Percentiles rank a stretch among this genome's conserved stretches.
Evolutionary conservation across 2,888 invertebrate genomes (phyloP).

Genomic region (Chrysolina americana): DNA sequence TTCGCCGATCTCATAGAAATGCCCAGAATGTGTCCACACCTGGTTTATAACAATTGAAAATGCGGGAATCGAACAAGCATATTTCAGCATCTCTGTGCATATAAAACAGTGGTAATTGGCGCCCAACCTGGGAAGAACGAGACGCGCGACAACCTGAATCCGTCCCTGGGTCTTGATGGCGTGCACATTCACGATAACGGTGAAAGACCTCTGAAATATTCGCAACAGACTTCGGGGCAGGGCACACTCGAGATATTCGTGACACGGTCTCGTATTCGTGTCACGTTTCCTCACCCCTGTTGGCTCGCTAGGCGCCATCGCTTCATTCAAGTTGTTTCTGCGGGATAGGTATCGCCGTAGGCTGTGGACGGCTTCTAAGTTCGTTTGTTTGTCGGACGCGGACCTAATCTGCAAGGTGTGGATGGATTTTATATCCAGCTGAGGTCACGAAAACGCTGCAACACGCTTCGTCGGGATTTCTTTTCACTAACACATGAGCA

Average conservation of each 20-base stretch:
- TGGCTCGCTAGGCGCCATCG: neutral
- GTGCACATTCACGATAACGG: constrained; percentile 9
- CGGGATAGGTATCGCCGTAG: neutral
- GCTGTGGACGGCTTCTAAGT: neutral
- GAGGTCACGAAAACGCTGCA: too few relatives aligned
- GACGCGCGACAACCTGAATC: constrained; percentile 26
- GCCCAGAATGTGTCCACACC: too few relatives aligned
- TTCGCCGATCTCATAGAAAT: too few relatives aligned
- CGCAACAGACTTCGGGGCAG: constrained; percentile 2
- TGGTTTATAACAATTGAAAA: too few relatives aligned
- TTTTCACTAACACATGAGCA: too few relatives aligned
- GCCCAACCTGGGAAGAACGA: too few relatives aligned
- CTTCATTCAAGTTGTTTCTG: constrained; percentile 2
- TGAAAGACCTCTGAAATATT: constrained; percentile 12
- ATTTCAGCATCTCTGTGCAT: too few relatives aligned
- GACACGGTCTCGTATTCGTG: neutral
- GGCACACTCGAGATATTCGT: constrained; percentile 2
- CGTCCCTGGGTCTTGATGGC: neutral
- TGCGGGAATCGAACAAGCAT: too few relatives aligned
- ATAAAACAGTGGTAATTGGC: too few relatives aligned
- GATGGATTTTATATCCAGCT: neutral
- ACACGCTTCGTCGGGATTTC: too few relatives aligned
- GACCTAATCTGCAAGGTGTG: neutral
- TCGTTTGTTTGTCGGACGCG: neutral
- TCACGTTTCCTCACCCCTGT: neutral